Evolutionary conservation across 2,888 invertebrate genomes (phyloP).

Genomic region (Polydrusus pterygomalis): DNA sequence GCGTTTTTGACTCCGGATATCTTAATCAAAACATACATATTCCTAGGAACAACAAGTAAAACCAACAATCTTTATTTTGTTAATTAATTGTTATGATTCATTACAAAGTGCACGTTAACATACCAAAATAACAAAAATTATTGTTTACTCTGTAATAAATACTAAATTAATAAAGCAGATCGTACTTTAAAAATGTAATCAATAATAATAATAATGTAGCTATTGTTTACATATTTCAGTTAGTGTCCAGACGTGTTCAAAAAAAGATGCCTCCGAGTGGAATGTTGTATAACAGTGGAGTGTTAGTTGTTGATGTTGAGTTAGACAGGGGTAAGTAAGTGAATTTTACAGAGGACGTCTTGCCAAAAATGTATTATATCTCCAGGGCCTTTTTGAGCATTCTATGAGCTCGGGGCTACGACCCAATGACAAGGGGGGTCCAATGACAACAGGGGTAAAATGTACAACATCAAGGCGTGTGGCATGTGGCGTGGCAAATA

Average conservation of each 20-base stretch:
- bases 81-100: not conserved
- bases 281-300: conserved; percentile 40
- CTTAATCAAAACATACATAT: not conserved
- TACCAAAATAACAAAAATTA: conserved; percentile 4
- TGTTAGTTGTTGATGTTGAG: conserved; percentile 40
- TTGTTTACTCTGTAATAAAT: not conserved
- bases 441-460: too few species aligned
- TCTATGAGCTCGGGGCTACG: too few species aligned
- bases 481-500: too few species aligned
- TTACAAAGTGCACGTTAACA: conserved; percentile 6
- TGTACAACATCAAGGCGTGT: too few species aligned
- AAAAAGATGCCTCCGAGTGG: conserved; percentile 29
- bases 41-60: not conserved
- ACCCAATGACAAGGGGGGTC: too few species aligned
- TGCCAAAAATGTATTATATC: not conserved
- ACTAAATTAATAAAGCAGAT: not conserved
- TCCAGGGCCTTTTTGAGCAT: too few species aligned
- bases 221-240: conserved; percentile 30
- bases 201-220: conserved; percentile 8
- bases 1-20: too few species aligned
- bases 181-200: not conserved
- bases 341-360: not conserved
- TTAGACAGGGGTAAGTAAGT: conserved; percentile 41
- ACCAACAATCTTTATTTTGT: not conserved
- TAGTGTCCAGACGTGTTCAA: conserved; percentile 26